Evolutionary conservation across 1,140 invertebrate genomes (phyloP).

Genomic region (Drosophila gunungcola): DNA sequence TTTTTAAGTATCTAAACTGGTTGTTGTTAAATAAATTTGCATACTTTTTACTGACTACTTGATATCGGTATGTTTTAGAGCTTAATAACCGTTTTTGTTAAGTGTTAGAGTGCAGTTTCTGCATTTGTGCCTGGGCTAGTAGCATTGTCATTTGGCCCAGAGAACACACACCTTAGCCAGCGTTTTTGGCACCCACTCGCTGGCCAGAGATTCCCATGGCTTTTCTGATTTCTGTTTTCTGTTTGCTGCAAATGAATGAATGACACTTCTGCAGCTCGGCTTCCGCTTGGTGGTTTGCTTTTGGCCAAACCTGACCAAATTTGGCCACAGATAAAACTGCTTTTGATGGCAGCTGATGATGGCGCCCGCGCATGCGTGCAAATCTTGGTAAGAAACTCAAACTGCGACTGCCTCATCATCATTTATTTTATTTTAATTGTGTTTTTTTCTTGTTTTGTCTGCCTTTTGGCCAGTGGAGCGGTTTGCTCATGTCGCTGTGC

Average conservation of each 20-base stretch:
- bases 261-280: slow-evolving; percentile 71
- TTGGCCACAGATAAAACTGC: slow-evolving; percentile 62
- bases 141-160: slow-evolving; percentile 41
- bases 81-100: not conserved
- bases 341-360: slow-evolving; percentile 74
- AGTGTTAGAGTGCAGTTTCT: slow-evolving; percentile 12
- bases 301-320: slow-evolving; percentile 71
- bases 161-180: slow-evolving; percentile 58
- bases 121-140: slow-evolving; percentile 9
- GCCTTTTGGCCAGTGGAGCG: slow-evolving; percentile 27
- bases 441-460: slow-evolving; percentile 16
- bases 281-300: slow-evolving; percentile 38
- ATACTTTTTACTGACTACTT: not conserved
- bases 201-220: slow-evolving; percentile 70
- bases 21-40: too few species aligned
- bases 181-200: slow-evolving; percentile 70
- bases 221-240: slow-evolving; percentile 18
- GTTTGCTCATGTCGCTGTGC: slow-evolving; percentile 73
- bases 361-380: slow-evolving; percentile 79
- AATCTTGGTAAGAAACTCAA: slow-evolving; percentile 13
- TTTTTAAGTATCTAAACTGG: too few species aligned
- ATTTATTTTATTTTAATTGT: slow-evolving; percentile 80
- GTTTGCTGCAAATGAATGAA: slow-evolving; percentile 25
- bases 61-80: not conserved
- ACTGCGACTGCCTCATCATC: slow-evolving; percentile 61